Base-by-base conservation (phyloP, 2,888 invertebrate genomes). In the Lasius platythorax region DNA sequence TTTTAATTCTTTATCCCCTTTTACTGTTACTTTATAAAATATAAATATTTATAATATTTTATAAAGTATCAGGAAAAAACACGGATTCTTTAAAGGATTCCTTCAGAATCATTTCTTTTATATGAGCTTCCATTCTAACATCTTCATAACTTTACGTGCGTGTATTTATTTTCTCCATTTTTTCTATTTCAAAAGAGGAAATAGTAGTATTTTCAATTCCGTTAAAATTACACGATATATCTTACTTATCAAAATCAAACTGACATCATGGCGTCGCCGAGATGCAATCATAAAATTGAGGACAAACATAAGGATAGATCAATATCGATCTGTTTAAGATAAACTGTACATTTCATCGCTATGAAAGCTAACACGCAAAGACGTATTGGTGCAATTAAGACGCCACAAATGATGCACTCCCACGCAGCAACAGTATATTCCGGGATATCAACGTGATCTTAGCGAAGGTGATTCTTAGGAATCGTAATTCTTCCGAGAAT, bases 401-500 rank as follows among this genome's bases (percentile, higher is more conserved):
- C 6, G 28, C 18, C 8, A 9, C n/a, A 11, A 28, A 8, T 37
- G 37, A 67, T 58, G 37, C 18, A 8, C 37, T 61, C 61, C 58
- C 50, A 61, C 61, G n/a, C 46, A 46, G 28, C 11, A 46, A 15
- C n/a, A n/a, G 50, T 40, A n/a, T 82, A 40, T 8, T 12, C 23
- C 43, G 33, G 5, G 28, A 68, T 82, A 43, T 82, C 30, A 68
- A 82, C 58, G 82, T 18, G 53, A 67, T 73, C 50, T 11, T 9
- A 33, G 61, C 30, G 70, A 68, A 74, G 63, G n/a, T 84, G 73
- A 73, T 66, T 67, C 58, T 12, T 82, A 74, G 37, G 61, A 73
- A 81, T 46, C 33, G 50, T 53, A 84, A 70, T 84, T 68, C 46
- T 53, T 61, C 40, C 12, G 46, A 53, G 2, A 53, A 68, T 58